Evolutionary conservation across 2,113 vertebrate genomes (phyloP), one percentile per base, ranked within the genome.

Genomic region (Ammodytes dubius): DNA sequence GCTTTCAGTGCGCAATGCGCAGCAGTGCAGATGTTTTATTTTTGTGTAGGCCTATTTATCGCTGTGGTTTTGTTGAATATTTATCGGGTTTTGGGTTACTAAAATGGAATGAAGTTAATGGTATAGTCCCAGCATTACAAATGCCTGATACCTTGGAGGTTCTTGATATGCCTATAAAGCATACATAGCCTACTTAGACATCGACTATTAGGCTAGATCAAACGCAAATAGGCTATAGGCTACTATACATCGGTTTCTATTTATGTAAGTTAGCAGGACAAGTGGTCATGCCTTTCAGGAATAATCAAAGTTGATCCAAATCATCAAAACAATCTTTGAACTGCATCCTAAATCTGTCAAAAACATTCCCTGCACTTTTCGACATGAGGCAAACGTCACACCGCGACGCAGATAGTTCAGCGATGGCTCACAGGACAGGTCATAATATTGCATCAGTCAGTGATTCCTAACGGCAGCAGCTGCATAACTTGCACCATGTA

Each of bases 401-500:
- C 10, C 10, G 0, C 3, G n/a, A 10, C 27, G 27, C 57, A 11
- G 12, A 56, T 57, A 60, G 45, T 2, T 64, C 59, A 69, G 54
- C 54, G 35, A 12, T 10, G 27, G 17, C 74, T 64, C 66, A 69
- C 9, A 37, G 35, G 56, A 56, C 10, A 19, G 17, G 4, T 14
- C 15, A 12, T 14, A 14, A 19, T 39, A 3, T 42, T 45, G 67
- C 64, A 56, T 74, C 65, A 46, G n/a, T 73, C 70, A 54, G 65
- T 15, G 43, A 74, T 76, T 79, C 47, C 19, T 74, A 8, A 46
- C 39, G 50, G 47, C 58, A 77, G 52, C 19, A 45, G 12, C 1
- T 59, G 54, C 81, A 86, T 2, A 39, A 19, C 43, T 8, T 56
- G 63, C 70, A 79, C 78, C 63, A 74, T 19, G 45, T 19, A 57